phyloP scores from a whole-genome alignment of 2,888 invertebrate species.

The Lysandra coridon region DNA sequence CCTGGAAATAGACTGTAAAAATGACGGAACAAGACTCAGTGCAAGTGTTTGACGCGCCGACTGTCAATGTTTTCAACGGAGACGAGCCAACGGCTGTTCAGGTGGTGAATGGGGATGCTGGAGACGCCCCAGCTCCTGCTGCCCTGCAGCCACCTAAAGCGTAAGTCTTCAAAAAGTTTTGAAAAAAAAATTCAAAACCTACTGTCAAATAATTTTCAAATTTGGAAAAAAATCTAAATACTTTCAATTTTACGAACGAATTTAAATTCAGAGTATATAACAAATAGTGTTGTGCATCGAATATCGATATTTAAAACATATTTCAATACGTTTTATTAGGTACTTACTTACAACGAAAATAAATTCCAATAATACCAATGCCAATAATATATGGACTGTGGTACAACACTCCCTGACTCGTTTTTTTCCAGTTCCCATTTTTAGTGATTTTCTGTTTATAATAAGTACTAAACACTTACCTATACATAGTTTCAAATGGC shows the following conservation, averaged over 20 bases:
- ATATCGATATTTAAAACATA: not conserved
- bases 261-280: too few species aligned
- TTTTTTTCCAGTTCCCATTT: not conserved
- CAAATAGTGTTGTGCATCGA: not conserved
- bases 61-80: conserved; percentile 43
- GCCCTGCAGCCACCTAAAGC: conserved; percentile 36
- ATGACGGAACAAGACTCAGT: conserved; percentile 64
- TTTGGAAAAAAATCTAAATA: not conserved
- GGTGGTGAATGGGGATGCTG: conserved; percentile 37
- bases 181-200: not conserved
- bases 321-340: too few species aligned
- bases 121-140: not conserved
- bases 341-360: not conserved
- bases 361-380: not conserved
- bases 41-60: conserved; percentile 53
- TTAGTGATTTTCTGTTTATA: not conserved
- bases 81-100: conserved; percentile 35
- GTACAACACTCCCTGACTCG: not conserved
- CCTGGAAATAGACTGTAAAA: conserved; percentile 39
- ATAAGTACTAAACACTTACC: not conserved
- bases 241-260: too few species aligned
- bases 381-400: not conserved
- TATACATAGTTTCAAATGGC: conserved; percentile 12
- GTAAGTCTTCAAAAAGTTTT: conserved; percentile 35
- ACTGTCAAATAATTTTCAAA: not conserved